phyloP scores from a whole-genome alignment of 2,888 invertebrate genomes.

The Argyresthia albistria region DNA sequence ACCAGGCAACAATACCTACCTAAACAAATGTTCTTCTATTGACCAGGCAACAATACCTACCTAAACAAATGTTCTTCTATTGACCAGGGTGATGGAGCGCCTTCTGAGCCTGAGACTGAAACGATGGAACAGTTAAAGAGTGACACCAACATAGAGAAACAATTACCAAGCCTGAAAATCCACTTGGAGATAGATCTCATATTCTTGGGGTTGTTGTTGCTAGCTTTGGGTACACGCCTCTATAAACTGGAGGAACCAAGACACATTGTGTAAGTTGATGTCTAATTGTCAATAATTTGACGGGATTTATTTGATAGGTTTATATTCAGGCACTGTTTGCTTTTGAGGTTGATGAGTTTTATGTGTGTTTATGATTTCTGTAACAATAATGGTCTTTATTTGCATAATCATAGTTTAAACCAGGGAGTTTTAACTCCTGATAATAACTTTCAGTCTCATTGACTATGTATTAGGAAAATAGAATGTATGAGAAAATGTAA shows the following conservation, averaged over 20 bases:
- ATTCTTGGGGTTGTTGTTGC: slow-evolving; percentile 77
- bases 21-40: too few species aligned
- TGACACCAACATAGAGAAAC: not conserved
- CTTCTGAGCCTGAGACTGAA: slow-evolving; percentile 22
- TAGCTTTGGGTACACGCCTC: slow-evolving; percentile 83
- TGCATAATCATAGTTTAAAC: not conserved
- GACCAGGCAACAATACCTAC: not conserved
- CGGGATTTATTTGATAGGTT: not conserved
- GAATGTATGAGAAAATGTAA: not conserved
- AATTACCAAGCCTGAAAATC: slow-evolving; percentile 16
- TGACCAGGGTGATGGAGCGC: slow-evolving; percentile 28
- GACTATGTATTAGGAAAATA: not conserved
- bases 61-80: not conserved
- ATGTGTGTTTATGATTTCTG: not conserved
- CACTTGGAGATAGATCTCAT: slow-evolving; percentile 83
- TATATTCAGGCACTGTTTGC: not conserved
- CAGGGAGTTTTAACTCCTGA: not conserved
- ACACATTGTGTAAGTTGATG: slow-evolving; percentile 88
- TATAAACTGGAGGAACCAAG: slow-evolving; percentile 88
- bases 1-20: not conserved
- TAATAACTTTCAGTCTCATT: not conserved
- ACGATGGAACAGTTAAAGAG: not conserved
- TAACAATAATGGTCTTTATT: too few species aligned
- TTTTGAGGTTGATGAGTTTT: not conserved
- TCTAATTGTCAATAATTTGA: not conserved